Conservation (phyloP, 1,140 invertebrate species). For the Vollenhovia emeryi region DNA sequence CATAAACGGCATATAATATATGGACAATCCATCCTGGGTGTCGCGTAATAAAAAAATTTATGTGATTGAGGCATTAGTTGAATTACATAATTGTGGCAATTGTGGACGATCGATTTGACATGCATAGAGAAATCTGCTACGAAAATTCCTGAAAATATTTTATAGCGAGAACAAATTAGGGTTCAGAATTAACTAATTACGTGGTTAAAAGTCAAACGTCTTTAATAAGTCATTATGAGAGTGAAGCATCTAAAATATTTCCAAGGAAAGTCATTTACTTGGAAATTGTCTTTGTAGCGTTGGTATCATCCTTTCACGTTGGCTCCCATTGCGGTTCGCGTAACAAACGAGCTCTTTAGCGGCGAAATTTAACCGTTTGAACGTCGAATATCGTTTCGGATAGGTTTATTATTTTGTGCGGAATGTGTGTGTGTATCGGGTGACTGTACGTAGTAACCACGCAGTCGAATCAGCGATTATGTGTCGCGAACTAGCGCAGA, state of each 20-base stretch:
- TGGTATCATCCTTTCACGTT: not conserved
- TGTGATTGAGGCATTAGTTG: constrained; percentile 1
- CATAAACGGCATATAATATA: constrained; percentile 45
- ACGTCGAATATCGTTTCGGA: not conserved
- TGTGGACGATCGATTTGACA: not conserved
- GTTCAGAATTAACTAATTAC: not conserved
- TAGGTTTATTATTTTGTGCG: constrained; percentile 22
- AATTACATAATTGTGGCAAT: not conserved
- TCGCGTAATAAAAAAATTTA: constrained; percentile 18
- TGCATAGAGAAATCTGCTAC: not conserved
- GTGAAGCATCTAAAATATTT: not conserved
- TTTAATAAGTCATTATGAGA: not conserved
- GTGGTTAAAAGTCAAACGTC: not conserved
- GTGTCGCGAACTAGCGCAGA: constrained; percentile 3
- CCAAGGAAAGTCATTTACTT: not conserved
- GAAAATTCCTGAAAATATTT: not conserved
- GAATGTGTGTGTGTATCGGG: not conserved
- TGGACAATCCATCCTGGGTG: constrained; percentile 6
- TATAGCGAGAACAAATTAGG: not conserved
- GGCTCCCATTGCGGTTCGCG: not conserved
- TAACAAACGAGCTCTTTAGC: not conserved
- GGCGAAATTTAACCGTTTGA: not conserved
- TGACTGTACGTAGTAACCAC: not conserved
- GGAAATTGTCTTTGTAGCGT: not conserved
- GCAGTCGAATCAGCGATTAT: constrained; percentile 1